Evolutionary conservation across 2,113 vertebrate species (phyloP).

Genomic region (Orycteropus afer): DNA sequence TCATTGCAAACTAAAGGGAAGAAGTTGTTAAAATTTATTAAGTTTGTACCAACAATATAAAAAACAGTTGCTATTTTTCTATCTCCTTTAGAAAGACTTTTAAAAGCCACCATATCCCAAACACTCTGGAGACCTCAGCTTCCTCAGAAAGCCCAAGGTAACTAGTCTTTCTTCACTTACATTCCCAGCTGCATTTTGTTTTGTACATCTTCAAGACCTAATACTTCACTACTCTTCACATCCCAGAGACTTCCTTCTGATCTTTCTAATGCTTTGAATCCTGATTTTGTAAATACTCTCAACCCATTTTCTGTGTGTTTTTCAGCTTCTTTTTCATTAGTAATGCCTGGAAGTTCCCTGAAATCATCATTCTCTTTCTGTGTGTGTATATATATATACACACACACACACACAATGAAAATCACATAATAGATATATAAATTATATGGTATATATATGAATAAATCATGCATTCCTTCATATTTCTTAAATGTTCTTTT

Average conservation of each 20-base stretch:
- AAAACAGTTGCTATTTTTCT: too few relatives aligned
- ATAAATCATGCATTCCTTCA: background rate
- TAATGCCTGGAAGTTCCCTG: background rate
- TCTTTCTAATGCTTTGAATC: background rate
- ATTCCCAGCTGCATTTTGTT: background rate
- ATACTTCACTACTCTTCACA: background rate
- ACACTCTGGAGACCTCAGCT: background rate
- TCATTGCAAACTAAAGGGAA: background rate
- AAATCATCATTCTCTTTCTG: background rate
- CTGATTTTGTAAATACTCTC: background rate
- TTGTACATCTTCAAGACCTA: background rate
- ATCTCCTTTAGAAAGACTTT: background rate
- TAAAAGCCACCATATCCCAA: background rate
- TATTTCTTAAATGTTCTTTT: background rate
- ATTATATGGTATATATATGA: background rate
- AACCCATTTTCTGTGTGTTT: background rate
- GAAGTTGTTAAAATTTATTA: background rate
- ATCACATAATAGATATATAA: background rate
- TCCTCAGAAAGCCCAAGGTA: background rate
- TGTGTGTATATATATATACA: too few relatives aligned
- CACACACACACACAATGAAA: background rate
- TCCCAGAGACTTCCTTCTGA: background rate
- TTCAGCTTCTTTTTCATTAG: background rate
- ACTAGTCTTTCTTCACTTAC: background rate
- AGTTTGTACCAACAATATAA: background rate